Evolutionary conservation across 2,113 vertebrate species (phyloP).

Genomic region (Rhinoptilus africanus): DNA sequence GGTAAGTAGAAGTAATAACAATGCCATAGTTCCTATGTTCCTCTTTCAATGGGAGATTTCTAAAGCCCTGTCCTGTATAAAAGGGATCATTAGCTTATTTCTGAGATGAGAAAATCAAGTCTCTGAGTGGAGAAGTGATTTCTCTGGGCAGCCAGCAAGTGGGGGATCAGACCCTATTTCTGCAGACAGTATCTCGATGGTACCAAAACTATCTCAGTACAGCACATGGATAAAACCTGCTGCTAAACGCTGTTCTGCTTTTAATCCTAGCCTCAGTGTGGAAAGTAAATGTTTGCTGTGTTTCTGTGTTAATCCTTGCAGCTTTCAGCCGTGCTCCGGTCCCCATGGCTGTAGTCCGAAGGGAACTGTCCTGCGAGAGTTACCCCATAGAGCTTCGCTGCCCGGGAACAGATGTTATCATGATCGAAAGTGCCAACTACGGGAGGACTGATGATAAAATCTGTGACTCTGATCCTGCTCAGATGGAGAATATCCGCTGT

Average conservation of each 20-base stretch:
- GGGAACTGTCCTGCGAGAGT: constrained; percentile 96
- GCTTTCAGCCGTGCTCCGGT: constrained; percentile 95
- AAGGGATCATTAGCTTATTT: neutral
- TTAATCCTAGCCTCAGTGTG: neutral
- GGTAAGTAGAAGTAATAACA: neutral
- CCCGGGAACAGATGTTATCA: constrained; percentile 97
- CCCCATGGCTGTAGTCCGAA: constrained; percentile 96
- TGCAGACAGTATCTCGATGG: neutral
- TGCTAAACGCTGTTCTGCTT: neutral
- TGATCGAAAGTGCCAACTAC: constrained; percentile 99
- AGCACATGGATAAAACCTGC: neutral
- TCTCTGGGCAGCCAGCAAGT: neutral
- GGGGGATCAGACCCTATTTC: rapidly evolving
- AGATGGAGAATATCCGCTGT: constrained; percentile 98
- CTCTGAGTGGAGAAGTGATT: neutral
- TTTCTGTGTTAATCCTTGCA: constrained; percentile 53
- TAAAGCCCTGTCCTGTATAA: neutral
- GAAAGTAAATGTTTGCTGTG: neutral
- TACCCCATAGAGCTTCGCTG: constrained; percentile 98
- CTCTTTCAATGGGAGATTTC: neutral
- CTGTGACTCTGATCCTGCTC: constrained; percentile 96
- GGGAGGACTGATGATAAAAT: constrained; percentile 98
- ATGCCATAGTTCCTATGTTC: neutral
- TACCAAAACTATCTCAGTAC: neutral
- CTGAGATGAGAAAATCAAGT: neutral